Conservation (phyloP, 2,113 vertebrate genomes). For the Oreotrochilus melanogaster region DNA sequence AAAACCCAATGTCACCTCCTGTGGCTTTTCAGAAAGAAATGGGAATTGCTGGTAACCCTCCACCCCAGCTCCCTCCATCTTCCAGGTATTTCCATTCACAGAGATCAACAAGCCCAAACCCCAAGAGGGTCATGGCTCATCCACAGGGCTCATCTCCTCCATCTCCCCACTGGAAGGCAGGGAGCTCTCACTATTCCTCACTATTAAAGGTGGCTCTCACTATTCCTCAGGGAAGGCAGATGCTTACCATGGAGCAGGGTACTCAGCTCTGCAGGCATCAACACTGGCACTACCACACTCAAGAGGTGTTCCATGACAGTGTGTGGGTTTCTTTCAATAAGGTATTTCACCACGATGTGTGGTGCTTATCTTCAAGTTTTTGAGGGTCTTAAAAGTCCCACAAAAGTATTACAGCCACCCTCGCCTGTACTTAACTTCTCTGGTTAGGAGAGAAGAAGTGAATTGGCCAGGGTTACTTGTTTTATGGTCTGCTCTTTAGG, state of each 20-base stretch:
- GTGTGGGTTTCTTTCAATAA: fast-evolving
- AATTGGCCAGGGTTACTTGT: neutral
- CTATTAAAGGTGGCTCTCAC: neutral
- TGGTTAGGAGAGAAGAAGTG: neutral
- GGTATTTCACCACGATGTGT: fast-evolving
- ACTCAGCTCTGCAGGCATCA: neutral
- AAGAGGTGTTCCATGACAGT: neutral
- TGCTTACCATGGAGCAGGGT: fast-evolving
- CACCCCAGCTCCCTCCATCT: fast-evolving
- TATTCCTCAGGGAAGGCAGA: neutral
- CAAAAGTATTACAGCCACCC: neutral
- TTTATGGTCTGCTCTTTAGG: neutral
- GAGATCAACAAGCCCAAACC: neutral
- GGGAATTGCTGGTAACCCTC: neutral
- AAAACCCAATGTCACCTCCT: neutral
- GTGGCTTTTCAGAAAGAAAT: neutral
- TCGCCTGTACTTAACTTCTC: too few species aligned
- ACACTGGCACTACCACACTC: neutral
- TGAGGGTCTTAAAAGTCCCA: neutral
- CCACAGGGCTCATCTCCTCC: fast-evolving
- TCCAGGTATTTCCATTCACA: neutral
- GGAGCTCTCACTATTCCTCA: neutral
- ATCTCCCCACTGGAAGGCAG: neutral
- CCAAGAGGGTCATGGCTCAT: neutral
- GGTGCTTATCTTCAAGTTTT: neutral